Evolutionary conservation across 1,140 invertebrate genomes (phyloP).

Genomic region (Leguminivora glycinivorella): DNA sequence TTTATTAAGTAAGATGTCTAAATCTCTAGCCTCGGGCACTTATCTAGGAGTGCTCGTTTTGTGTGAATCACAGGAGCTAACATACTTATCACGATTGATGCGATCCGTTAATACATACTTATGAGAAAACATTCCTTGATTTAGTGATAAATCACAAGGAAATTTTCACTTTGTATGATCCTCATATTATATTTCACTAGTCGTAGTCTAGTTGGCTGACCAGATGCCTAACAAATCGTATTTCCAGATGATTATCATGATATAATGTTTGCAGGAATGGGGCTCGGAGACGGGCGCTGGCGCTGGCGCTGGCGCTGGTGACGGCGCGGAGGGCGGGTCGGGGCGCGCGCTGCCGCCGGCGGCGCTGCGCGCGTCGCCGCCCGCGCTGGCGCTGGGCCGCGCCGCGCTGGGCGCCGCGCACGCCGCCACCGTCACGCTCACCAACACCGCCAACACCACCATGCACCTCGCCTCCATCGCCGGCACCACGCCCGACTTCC

Average conservation of each 20-base stretch:
- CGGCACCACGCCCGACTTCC: constrained; percentile 69
- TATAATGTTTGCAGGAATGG: constrained; percentile 55
- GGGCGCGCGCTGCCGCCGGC: constrained; percentile 36
- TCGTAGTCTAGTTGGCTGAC: too few species aligned
- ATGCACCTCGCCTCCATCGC: constrained; percentile 69
- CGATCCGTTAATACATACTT: too few species aligned
- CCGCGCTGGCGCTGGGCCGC: constrained; percentile 29
- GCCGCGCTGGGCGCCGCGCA: constrained; percentile 55
- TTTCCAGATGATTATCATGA: background rate
- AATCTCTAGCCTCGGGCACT: constrained; percentile 17
- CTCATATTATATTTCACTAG: too few species aligned
- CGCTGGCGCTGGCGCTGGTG: constrained; percentile 42
- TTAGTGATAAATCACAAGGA: too few species aligned
- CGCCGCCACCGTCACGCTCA: constrained; percentile 57
- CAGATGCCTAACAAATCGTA: too few species aligned
- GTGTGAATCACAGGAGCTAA: too few species aligned
- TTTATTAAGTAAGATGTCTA: background rate
- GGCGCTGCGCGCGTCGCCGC: constrained; percentile 30
- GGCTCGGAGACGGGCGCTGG: constrained; percentile 43
- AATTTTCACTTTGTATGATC: too few species aligned
- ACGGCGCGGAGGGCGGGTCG: constrained; percentile 47
- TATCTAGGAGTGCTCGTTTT: constrained; percentile 6
- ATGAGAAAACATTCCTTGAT: too few species aligned
- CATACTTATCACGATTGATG: too few species aligned
- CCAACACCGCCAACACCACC: constrained; percentile 65